Conservation (phyloP, 2,888 invertebrate genomes). For the Hirtodrosophila alboralis region DNA sequence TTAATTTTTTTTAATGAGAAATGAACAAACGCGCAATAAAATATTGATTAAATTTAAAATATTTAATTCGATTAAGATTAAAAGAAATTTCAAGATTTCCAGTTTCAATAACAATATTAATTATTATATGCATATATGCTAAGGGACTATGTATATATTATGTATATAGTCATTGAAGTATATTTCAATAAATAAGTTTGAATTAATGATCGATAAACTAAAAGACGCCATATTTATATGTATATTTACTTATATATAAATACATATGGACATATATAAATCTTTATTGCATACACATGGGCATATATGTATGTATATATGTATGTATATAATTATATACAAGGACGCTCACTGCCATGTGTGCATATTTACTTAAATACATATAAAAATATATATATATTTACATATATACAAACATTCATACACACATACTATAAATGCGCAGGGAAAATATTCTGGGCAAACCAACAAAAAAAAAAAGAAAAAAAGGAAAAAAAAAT, state of each 20-base stretch:
- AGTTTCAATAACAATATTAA: no score
- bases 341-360: no score
- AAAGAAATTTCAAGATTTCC: no score
- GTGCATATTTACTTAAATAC: constrained; percentile 1
- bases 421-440: constrained; percentile 1
- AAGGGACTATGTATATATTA: no score
- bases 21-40: no score
- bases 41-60: no score
- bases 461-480: not conserved
- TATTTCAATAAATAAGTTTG: no score
- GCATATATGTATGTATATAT: constrained; percentile 2
- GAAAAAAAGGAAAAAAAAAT: constrained; percentile 23
- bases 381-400: not conserved
- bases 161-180: not conserved
- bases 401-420: constrained; percentile 1
- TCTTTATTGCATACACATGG: not conserved
- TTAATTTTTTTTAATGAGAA: no score
- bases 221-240: constrained; percentile 14
- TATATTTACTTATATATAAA: not conserved
- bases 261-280: not conserved
- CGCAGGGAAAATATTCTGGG: not conserved
- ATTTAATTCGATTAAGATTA: no score
- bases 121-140: no score
- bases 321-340: no score
- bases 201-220: no score